Percentiles rank a stretch among this genome's conserved stretches.
Conservation (phyloP, 2,113 vertebrate genomes). For the Forbesichthys agassizii region DNA sequence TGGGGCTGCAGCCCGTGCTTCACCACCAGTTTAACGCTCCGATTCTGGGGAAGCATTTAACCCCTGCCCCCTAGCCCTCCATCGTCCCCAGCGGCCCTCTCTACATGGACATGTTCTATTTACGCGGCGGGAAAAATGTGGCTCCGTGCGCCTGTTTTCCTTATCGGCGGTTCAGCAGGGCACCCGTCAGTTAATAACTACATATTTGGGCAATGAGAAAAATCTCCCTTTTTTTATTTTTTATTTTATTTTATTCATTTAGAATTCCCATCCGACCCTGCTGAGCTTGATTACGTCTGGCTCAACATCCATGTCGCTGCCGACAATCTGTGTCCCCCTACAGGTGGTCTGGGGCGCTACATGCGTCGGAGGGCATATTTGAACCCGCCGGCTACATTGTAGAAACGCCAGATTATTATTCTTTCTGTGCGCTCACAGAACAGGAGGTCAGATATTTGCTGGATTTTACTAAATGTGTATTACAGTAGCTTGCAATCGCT, state of each 20-base stretch:
- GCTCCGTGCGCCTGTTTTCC: slow-evolving; percentile 52
- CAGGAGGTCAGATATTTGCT: no score
- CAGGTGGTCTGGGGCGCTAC: background rate
- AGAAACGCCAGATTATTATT: no score
- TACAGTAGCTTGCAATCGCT: no score
- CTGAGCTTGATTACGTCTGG: background rate
- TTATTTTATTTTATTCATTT: slow-evolving; percentile 28
- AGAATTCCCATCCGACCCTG: background rate
- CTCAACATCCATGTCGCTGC: background rate
- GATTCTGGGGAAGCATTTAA: slow-evolving; percentile 69
- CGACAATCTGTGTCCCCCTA: background rate
- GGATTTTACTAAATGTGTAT: no score
- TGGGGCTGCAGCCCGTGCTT: slow-evolving; percentile 15
- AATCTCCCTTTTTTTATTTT: slow-evolving; percentile 26
- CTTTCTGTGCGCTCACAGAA: no score
- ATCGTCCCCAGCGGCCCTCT: slow-evolving; percentile 52
- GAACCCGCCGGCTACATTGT: no score
- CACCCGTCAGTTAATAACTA: slow-evolving; percentile 65
- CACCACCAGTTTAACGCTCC: slow-evolving; percentile 48
- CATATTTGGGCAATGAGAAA: slow-evolving; percentile 73
- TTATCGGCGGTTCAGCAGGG: slow-evolving; percentile 59
- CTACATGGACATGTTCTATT: slow-evolving; percentile 78
- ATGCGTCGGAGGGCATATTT: no score
- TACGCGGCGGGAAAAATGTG: slow-evolving; percentile 37
- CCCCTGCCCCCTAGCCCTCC: slow-evolving; percentile 56